These are phyloP conservation scores for Drosophila multiciliata DNA, from an alignment of 2,888 invertebrate species.

Conservation along the genomic window DNA sequence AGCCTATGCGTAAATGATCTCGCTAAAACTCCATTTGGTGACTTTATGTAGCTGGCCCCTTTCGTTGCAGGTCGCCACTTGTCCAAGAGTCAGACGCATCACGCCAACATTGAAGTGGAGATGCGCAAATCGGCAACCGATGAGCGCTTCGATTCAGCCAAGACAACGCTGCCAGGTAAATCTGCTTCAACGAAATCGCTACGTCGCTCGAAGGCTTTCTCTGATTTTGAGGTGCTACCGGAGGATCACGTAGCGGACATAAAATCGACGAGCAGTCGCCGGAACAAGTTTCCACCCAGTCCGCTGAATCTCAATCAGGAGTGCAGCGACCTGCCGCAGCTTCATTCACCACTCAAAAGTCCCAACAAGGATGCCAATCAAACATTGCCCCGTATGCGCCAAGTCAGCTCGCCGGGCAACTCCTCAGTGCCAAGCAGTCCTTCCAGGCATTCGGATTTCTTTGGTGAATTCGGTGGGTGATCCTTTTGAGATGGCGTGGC, in stretches of 20 bases:
- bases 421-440: conserved; percentile 90
- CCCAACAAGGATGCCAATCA: conserved; percentile 77
- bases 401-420: conserved; percentile 85
- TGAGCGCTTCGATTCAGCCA: conserved; percentile 64
- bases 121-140: conserved; percentile 65
- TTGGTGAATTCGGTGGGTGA: conserved; percentile 88
- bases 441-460: conserved; percentile 88
- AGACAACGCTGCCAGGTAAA: conserved; percentile 57
- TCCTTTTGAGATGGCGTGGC: not conserved
- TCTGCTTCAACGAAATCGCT: conserved; percentile 79
- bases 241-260: conserved; percentile 83
- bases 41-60: not conserved
- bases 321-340: conserved; percentile 82
- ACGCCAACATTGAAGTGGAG: conserved; percentile 75
- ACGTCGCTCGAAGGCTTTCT: conserved; percentile 74
- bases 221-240: conserved; percentile 84
- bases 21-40: not conserved
- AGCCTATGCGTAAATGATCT: conserved; percentile 60
- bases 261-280: conserved; percentile 70
- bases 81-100: conserved; percentile 81
- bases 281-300: conserved; percentile 82
- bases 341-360: conserved; percentile 83
- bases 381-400: conserved; percentile 86
- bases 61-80: conserved; percentile 82
- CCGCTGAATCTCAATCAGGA: conserved; percentile 84